These are phyloP conservation scores for Engraulis encrasicolus DNA, from an alignment of 2,113 vertebrate species.

Conservation along the genomic window DNA sequence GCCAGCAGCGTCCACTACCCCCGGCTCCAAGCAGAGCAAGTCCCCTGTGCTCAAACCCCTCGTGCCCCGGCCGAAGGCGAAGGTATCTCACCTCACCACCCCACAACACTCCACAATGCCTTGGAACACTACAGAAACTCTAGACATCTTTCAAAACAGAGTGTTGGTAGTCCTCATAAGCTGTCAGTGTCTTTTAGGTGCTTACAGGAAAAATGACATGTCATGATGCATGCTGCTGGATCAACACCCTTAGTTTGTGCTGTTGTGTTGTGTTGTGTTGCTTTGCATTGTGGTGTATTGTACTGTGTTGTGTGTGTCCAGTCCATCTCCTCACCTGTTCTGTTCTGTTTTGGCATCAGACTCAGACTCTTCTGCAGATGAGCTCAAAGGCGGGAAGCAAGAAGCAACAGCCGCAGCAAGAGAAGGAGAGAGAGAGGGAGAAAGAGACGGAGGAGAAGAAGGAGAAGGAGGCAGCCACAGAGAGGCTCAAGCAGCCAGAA, in stretches of 20 bases:
- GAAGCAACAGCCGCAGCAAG: slow-evolving; percentile 65
- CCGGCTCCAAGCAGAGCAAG: slow-evolving; percentile 71
- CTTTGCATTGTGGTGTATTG: background rate
- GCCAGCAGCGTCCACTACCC: slow-evolving; percentile 50
- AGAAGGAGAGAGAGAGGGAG: slow-evolving; percentile 65
- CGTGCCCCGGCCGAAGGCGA: slow-evolving; percentile 83
- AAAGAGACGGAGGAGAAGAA: slow-evolving; percentile 58
- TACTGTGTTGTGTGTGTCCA: background rate
- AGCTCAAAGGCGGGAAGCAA: slow-evolving; percentile 56
- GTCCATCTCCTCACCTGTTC: too few species aligned
- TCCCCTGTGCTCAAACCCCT: slow-evolving; percentile 87
- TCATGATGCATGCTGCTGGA: too few species aligned
- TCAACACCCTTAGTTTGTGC: background rate
- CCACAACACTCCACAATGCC: background rate
- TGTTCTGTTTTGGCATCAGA: too few species aligned
- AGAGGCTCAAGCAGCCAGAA: slow-evolving; percentile 52
- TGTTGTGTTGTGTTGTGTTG: background rate
- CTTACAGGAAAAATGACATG: too few species aligned
- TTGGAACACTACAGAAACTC: background rate
- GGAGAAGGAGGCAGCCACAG: slow-evolving; percentile 29
- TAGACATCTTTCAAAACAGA: too few species aligned
- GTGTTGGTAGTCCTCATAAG: too few species aligned
- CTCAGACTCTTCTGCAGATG: slow-evolving; percentile 87
- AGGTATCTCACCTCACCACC: slow-evolving; percentile 78
- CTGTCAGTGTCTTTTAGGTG: too few species aligned